Evolutionary conservation across 2,797 vertebrate genomes (phyloP), one percentile per base, ranked within the genome.

Genomic region (Pseudochromis fuscus): DNA sequence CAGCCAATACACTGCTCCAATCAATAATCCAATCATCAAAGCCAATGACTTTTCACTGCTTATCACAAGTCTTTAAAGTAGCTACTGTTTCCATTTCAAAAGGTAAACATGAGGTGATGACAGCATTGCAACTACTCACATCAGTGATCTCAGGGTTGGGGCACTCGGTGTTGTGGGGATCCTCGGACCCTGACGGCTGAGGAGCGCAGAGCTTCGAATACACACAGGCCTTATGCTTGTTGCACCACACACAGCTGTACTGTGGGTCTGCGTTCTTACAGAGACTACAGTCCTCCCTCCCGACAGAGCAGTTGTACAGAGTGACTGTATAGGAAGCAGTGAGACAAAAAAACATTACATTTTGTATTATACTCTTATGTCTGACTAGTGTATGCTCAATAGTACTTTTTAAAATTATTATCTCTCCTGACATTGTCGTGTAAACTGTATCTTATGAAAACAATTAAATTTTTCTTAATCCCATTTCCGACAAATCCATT

Each of bases 281-380:
- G 44, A 99, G 90, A 73, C 97, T 99, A 80, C 97, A 99, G 93
- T 99, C 98, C 0, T 94, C 94, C 33, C 97, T 94, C 74, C 96
- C 97, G 4, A 96, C 87, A 9, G 96, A 96, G 89, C 98, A 99
- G 93, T 96, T 98, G 88, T 98, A 98, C 37, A 99, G 92, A 10
- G 95, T 98, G 80, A 99, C 98, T 99, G 80, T 4, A 38, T 4
- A 6, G 28, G 16, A 70, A 5, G 24, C 0, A 44, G 31, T 3
- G 12, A 37, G 27, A 10, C 5, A 11, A 24, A 4, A 21, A 28
- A 57, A 28, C 46, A 27, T 35, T 6, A 38, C 15, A 66, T 25
- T 33, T 23, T 55, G 19, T 4, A 33, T 33, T 13, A 53, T 27
- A n/a, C 50, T 2, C 61, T 52, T 3, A 0, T 15, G 13, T 37